A percentile compares a stretch with the other conserved stretches of the same genome.
These are phyloP conservation scores for Halichoerus grypus DNA, from an alignment of 2,113 vertebrate species.

Conservation along the genomic window DNA sequence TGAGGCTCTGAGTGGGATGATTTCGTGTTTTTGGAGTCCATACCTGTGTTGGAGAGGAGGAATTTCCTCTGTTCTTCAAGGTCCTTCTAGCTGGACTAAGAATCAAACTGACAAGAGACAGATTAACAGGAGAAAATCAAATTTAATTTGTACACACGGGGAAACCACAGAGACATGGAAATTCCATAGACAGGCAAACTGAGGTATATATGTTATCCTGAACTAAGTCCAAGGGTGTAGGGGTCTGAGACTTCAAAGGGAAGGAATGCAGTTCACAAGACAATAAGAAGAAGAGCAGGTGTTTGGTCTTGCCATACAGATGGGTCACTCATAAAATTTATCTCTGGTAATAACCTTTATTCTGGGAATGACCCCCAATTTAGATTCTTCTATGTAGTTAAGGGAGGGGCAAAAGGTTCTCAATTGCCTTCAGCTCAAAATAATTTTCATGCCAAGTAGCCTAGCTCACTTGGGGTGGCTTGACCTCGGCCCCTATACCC, in stretches of 20 bases:
- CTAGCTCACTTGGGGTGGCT: not conserved
- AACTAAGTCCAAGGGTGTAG: not conserved
- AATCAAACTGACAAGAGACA: not conserved
- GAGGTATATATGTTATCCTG: not conserved
- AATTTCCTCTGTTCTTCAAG: not conserved
- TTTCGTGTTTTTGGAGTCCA: not conserved
- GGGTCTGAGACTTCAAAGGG: not conserved
- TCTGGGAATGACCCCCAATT: not conserved
- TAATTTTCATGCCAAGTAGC: not conserved
- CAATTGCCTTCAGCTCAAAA: not conserved
- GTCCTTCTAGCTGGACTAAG: not conserved
- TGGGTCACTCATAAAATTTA: not conserved
- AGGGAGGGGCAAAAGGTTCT: not conserved
- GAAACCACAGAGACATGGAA: not conserved
- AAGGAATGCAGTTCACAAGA: not conserved
- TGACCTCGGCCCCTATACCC: not conserved
- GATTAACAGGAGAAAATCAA: not conserved
- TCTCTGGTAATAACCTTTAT: not conserved
- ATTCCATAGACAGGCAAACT: not conserved
- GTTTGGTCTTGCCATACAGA: not conserved
- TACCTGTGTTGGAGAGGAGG: not conserved
- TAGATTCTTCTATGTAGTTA: not conserved
- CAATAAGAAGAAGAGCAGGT: not conserved
- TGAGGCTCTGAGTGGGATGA: not conserved
- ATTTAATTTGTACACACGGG: not conserved